Percentiles rank a stretch among this genome's conserved stretches.
Conservation (phyloP, 1,140 invertebrate species). For the Diachasma alloeum region DNA sequence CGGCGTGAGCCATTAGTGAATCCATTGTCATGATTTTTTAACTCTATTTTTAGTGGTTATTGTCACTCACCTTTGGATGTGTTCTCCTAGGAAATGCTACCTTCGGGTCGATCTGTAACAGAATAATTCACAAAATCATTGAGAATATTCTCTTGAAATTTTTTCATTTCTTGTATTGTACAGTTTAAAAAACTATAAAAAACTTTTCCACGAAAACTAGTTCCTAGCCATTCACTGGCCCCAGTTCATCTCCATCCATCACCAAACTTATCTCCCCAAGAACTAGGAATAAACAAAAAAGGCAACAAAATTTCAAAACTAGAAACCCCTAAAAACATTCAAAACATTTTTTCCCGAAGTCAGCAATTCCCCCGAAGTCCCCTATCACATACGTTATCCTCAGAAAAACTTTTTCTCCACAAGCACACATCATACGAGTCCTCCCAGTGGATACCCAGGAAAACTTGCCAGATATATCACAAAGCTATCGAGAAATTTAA, state of each 20-base stretch:
- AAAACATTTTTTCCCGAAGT: neutral
- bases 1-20: neutral
- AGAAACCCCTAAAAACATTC: constrained; percentile 9
- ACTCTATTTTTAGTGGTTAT: constrained; percentile 14
- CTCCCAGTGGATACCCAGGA: neutral
- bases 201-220: neutral
- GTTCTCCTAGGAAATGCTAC: constrained; percentile 98
- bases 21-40: neutral
- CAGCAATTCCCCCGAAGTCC: neutral
- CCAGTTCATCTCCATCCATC: neutral
- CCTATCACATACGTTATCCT: neutral
- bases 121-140: constrained; percentile 28
- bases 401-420: neutral
- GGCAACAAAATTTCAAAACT: neutral
- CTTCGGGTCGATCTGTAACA: constrained; percentile 98
- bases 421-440: constrained; percentile 1
- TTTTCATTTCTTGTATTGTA: neutral
- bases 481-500: constrained; percentile 18
- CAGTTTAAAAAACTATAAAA: neutral
- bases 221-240: neutral
- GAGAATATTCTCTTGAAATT: too few relatives aligned
- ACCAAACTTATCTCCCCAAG: neutral
- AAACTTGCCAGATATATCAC: constrained; percentile 15
- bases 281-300: constrained; percentile 33
- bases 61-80: constrained; percentile 92